These are phyloP conservation scores for Sphenodon punctatus DNA, from an alignment of 2,797 vertebrate genomes.

Conservation along the genomic window DNA sequence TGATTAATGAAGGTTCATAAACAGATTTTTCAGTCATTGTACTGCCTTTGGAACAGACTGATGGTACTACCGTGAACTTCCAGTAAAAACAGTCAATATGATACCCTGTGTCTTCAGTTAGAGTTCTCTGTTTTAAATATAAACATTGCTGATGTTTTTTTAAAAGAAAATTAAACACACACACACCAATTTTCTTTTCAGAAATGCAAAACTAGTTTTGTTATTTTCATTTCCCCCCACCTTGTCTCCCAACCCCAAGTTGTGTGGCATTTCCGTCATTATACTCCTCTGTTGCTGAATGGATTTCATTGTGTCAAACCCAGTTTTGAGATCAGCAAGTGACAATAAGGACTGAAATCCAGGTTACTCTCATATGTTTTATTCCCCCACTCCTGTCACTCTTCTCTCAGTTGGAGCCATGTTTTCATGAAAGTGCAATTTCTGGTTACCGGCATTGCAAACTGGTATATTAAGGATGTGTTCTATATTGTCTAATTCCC, in stretches of 20 bases:
- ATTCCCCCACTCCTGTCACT: background rate
- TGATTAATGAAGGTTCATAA: too few species aligned
- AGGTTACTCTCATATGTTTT: background rate
- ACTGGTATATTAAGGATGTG: background rate
- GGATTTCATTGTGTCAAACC: background rate
- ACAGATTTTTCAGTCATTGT: too few species aligned
- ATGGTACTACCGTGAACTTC: too few species aligned
- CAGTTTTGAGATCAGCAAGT: background rate
- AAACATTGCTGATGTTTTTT: too few species aligned
- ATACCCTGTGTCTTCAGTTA: too few species aligned
- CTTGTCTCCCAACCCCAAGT: background rate
- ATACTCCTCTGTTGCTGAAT: background rate
- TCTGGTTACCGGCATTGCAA: background rate
- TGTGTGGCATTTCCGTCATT: background rate
- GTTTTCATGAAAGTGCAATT: background rate
- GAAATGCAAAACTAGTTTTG: background rate
- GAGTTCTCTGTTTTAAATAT: too few species aligned
- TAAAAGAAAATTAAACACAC: too few species aligned
- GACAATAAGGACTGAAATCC: background rate
- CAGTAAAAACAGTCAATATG: too few species aligned
- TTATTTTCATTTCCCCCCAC: background rate
- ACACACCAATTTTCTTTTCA: background rate
- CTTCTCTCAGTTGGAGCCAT: background rate
- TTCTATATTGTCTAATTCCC: background rate
- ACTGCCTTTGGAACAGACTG: too few species aligned